Conservation (phyloP, 2,797 vertebrate genomes). For the Scolopax bukidnonensis region DNA sequence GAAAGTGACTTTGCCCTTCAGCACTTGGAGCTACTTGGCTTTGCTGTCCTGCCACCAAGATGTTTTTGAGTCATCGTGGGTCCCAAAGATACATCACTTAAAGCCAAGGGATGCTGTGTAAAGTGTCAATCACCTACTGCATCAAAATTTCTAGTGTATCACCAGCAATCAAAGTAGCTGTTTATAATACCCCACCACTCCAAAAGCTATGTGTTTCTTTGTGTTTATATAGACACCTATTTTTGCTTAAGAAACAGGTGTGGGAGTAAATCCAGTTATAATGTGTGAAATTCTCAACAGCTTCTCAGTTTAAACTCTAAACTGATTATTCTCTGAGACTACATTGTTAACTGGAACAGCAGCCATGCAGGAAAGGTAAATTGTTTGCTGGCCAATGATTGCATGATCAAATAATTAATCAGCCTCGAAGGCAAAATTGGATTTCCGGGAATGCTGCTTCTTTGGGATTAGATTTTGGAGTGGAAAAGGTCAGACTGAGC, state of each 20-base stretch:
- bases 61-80: background rate
- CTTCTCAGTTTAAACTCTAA: slow-evolving; percentile 15
- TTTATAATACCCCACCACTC: background rate
- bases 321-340: slow-evolving; percentile 17
- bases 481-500: slow-evolving; percentile 52
- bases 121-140: background rate
- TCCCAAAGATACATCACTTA: background rate
- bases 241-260: slow-evolving; percentile 24
- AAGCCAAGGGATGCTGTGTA: background rate
- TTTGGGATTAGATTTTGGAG: slow-evolving; percentile 52
- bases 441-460: slow-evolving; percentile 52
- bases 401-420: slow-evolving; percentile 60
- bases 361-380: slow-evolving; percentile 31
- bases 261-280: background rate
- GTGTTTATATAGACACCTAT: background rate
- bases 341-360: slow-evolving; percentile 20
- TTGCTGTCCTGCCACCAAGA: background rate
- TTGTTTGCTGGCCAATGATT: background rate
- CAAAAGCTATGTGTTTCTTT: background rate
- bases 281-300: background rate
- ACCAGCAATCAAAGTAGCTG: background rate
- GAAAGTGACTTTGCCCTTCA: background rate
- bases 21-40: background rate
- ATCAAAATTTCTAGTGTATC: background rate
- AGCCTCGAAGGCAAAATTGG: slow-evolving; percentile 7